Percentiles rank a stretch among this genome's conserved stretches.
These are phyloP conservation scores for Nyctalus aviator DNA, from an alignment of 2,797 vertebrate species.

Conservation along the genomic window DNA sequence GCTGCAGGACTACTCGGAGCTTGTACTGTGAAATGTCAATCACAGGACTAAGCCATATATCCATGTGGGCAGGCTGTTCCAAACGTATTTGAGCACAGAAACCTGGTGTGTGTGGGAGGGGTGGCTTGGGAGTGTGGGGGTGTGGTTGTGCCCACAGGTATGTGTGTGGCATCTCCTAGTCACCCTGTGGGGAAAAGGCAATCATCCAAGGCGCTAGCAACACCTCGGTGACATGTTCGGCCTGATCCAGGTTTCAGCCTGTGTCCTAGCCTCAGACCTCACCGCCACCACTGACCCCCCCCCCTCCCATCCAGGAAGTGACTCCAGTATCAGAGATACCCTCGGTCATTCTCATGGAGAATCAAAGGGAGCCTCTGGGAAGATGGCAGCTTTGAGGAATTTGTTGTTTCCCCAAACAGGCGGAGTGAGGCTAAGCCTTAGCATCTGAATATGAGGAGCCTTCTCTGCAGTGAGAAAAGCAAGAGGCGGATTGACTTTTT, in stretches of 20 bases:
- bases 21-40: neutral
- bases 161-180: no score
- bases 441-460: rapidly evolving
- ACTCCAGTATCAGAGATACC: neutral
- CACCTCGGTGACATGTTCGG: rapidly evolving
- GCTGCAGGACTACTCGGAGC: neutral
- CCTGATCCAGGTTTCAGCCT: neutral
- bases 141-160: neutral
- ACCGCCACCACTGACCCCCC: no score
- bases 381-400: rapidly evolving
- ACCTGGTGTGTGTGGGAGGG: rapidly evolving
- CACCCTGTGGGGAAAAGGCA: rapidly evolving
- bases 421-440: rapidly evolving
- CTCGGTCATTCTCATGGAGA: neutral
- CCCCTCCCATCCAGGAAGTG: neutral
- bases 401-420: neutral
- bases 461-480: rapidly evolving
- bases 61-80: neutral
- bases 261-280: neutral
- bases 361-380: neutral
- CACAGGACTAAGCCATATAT: no score
- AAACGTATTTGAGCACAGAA: neutral
- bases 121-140: neutral
- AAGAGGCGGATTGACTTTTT: neutral
- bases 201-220: neutral